Evolutionary conservation across 2,888 invertebrate genomes (phyloP).

Genomic region (Tanypteryx hageni): DNA sequence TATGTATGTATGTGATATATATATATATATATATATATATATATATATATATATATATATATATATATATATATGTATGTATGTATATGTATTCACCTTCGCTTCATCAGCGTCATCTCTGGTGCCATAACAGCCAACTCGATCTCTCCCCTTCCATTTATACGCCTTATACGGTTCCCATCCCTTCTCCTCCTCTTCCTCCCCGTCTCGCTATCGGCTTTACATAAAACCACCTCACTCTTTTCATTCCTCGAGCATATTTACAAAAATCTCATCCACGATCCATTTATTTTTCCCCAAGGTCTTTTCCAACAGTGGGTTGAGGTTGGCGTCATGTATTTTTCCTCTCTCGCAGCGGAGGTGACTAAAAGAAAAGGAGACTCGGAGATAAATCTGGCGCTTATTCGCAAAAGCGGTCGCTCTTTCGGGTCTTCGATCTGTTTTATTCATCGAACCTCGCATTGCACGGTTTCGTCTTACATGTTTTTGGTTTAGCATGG

Average conservation of each 20-base stretch:
- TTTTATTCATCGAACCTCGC: too few species aligned
- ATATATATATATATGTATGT: too few species aligned
- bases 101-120: too few species aligned
- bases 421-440: not conserved
- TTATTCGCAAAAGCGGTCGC: not conserved
- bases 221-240: not conserved
- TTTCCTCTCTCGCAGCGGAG: not conserved
- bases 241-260: not conserved
- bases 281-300: not conserved
- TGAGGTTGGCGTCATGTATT: not conserved
- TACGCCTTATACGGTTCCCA: not conserved
- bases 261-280: not conserved
- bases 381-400: not conserved
- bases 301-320: slow-evolving; percentile 8
- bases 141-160: too few species aligned
- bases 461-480: too few species aligned
- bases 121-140: too few species aligned
- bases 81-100: too few species aligned
- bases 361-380: not conserved
- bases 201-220: not conserved
- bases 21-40: too few species aligned
- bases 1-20: too few species aligned
- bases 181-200: not conserved
- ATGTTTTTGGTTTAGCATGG: too few species aligned
- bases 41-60: too few species aligned